Evolutionary conservation across 2,113 vertebrate genomes (phyloP).

Genomic region (Vulpes vulpes): DNA sequence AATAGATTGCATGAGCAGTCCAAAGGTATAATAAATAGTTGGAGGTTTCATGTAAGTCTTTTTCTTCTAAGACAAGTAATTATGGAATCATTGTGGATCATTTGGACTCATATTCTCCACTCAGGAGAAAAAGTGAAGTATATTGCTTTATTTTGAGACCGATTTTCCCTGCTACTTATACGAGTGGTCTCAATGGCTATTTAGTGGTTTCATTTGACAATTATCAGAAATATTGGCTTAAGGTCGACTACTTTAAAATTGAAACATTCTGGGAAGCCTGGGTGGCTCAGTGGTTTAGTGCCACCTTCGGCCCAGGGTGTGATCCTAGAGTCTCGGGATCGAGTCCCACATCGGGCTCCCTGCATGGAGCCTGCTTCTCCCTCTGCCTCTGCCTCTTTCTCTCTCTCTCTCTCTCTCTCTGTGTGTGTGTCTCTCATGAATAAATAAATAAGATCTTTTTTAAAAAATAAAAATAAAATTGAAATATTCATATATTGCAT

Average conservation of each 20-base stretch:
- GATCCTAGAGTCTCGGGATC: no score
- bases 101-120: background rate
- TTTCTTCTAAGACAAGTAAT: background rate
- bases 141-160: slow-evolving; percentile 1
- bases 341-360: no score
- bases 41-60: background rate
- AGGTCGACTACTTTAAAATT: background rate
- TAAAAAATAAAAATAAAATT: background rate
- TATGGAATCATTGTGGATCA: background rate
- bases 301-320: no score
- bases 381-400: no score
- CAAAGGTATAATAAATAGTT: background rate
- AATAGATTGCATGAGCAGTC: background rate
- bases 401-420: no score
- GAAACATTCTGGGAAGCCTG: background rate
- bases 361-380: no score
- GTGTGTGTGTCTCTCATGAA: no score
- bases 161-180: background rate
- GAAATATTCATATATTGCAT: background rate
- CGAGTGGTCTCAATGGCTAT: background rate
- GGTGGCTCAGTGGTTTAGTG: no score
- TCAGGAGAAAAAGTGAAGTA: background rate
- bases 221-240: background rate
- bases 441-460: no score
- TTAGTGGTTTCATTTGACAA: background rate